These are phyloP conservation scores for Ataeniobius toweri DNA, from an alignment of 2,797 vertebrate species.

Conservation along the genomic window DNA sequence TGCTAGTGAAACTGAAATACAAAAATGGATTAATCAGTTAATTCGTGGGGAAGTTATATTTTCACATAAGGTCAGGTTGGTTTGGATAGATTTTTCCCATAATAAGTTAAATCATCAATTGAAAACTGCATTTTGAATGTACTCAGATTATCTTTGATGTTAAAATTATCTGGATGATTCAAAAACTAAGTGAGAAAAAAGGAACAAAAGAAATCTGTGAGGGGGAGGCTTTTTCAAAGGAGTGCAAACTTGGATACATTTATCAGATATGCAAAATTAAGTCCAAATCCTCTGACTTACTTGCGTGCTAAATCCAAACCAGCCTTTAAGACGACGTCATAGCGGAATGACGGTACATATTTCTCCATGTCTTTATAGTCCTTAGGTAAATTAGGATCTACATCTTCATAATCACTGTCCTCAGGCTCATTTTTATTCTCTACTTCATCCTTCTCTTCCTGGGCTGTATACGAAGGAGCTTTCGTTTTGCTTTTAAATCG, in stretches of 20 bases:
- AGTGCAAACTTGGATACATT: not conserved
- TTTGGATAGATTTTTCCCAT: not conserved
- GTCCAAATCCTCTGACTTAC: conserved; percentile 79
- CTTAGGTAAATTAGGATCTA: conserved; percentile 78
- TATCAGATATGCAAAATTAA: not conserved
- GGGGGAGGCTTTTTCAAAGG: not conserved
- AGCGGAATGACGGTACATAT: conserved; percentile 88
- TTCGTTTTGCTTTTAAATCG: conserved; percentile 90
- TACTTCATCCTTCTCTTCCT: conserved; percentile 79
- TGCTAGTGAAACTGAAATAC: not conserved
- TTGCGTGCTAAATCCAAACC: conserved; percentile 91
- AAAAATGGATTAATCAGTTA: not conserved
- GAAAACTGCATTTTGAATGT: not conserved
- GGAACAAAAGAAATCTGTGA: not conserved
- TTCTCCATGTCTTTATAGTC: conserved; percentile 93
- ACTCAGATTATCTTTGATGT: not conserved
- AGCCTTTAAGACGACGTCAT: conserved; percentile 87
- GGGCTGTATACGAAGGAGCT: conserved; percentile 53
- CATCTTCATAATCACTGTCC: conserved; percentile 82
- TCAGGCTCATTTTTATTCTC: conserved; percentile 73
- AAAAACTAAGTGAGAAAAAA: not conserved
- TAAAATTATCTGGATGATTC: not conserved
- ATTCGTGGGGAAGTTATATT: not conserved
- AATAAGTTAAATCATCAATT: not conserved
- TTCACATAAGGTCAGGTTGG: not conserved